phyloP scores from a whole-genome alignment of 2,888 invertebrate genomes.

The Tipula vernalis region DNA sequence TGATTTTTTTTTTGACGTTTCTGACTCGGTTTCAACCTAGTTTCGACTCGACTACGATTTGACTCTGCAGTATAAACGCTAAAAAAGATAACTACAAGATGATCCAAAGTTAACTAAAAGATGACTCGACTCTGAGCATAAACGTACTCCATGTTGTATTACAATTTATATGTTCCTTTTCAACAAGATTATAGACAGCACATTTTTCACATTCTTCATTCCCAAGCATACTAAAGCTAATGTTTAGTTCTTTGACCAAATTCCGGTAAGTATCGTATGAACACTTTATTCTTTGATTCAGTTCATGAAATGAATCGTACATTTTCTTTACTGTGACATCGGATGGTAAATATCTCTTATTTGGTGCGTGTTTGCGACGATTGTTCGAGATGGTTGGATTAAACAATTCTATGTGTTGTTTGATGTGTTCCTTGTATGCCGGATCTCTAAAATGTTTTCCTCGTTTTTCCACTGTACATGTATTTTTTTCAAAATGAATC shows the following conservation, averaged over 20 bases:
- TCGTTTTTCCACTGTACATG: background rate
- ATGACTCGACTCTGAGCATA: too few relatives aligned
- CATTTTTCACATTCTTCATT: background rate
- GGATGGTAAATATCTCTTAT: background rate
- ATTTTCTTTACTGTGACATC: background rate
- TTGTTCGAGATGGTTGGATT: background rate
- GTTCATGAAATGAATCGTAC: background rate
- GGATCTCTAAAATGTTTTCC: background rate
- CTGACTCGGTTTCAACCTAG: too few relatives aligned
- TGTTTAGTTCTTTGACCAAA: background rate
- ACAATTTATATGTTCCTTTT: background rate
- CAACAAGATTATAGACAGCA: background rate
- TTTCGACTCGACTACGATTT: too few relatives aligned
- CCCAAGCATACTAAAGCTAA: background rate
- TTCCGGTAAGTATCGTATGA: background rate
- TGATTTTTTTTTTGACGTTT: too few relatives aligned
- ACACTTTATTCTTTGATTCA: background rate
- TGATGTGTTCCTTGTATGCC: background rate
- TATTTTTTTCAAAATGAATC: too few relatives aligned
- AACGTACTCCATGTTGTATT: too few relatives aligned
- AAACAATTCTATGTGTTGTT: background rate
- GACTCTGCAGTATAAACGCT: too few relatives aligned
- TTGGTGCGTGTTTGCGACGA: background rate
- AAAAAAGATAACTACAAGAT: too few relatives aligned
- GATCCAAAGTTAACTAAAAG: too few relatives aligned